These are phyloP conservation scores for Champsocephalus gunnari DNA, from an alignment of 2,797 vertebrate genomes.

Conservation along the genomic window DNA sequence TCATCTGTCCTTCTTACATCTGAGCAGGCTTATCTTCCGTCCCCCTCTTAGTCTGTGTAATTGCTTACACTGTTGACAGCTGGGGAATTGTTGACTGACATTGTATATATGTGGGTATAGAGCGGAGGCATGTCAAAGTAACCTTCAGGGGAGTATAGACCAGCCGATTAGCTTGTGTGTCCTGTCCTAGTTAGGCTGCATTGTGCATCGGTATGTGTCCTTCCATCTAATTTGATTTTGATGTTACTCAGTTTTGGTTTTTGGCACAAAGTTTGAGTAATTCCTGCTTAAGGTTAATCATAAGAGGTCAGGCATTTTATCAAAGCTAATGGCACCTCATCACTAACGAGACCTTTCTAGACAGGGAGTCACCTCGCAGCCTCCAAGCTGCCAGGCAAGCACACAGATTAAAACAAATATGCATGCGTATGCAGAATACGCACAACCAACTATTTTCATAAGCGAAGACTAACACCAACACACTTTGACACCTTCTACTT, in stretches of 20 bases:
- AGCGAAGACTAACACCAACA: slow-evolving; percentile 42
- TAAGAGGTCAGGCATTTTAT: slow-evolving; percentile 13
- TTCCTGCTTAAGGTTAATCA: slow-evolving; percentile 19
- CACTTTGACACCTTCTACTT: slow-evolving; percentile 64
- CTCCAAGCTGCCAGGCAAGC: neutral
- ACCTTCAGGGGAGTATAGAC: slow-evolving; percentile 26
- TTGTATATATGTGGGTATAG: neutral
- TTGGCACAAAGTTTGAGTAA: slow-evolving; percentile 6
- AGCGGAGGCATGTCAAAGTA: slow-evolving; percentile 30
- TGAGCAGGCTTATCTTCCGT: slow-evolving; percentile 7
- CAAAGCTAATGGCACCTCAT: slow-evolving; percentile 19
- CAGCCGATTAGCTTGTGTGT: slow-evolving; percentile 17
- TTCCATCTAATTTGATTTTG: slow-evolving; percentile 24
- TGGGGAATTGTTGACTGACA: slow-evolving; percentile 27
- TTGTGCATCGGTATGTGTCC: neutral
- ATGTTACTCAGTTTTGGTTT: slow-evolving; percentile 1
- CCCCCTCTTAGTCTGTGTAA: slow-evolving; percentile 14
- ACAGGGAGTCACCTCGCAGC: slow-evolving; percentile 23
- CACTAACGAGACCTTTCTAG: slow-evolving; percentile 15
- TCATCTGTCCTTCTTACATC: slow-evolving; percentile 6
- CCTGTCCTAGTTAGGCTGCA: neutral
- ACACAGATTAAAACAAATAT: slow-evolving; percentile 24
- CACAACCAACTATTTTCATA: slow-evolving; percentile 17
- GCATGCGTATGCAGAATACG: slow-evolving; percentile 18
- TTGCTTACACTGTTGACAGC: slow-evolving; percentile 38